These are phyloP conservation scores for Calephelis perditalis DNA, from an alignment of 2,888 invertebrate genomes.

Conservation along the genomic window DNA sequence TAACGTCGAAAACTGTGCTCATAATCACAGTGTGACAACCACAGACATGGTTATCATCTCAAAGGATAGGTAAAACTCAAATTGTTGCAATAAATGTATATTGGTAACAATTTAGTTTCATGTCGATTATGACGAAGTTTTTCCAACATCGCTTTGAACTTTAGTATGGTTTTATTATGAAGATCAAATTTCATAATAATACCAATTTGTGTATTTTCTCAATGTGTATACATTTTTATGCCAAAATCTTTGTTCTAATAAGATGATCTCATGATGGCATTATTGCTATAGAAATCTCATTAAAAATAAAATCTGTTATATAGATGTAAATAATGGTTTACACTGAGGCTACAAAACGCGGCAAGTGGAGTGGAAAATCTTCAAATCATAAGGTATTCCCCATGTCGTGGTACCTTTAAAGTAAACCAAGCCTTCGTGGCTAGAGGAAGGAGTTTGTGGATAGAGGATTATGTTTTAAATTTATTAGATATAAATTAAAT, in stretches of 20 bases:
- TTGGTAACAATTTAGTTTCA: no score
- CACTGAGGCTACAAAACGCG: no score
- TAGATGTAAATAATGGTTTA: conserved; percentile 17
- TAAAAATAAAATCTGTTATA: conserved; percentile 24
- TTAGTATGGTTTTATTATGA: conserved; percentile 7
- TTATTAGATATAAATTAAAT: conserved; percentile 7
- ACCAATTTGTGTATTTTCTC: not conserved
- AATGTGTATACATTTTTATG: conserved; percentile 8
- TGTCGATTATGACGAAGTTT: no score
- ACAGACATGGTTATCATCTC: no score
- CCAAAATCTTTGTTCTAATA: conserved; percentile 19
- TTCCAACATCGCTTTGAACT: not conserved
- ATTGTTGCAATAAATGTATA: no score
- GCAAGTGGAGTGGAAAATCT: no score
- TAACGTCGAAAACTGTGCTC: no score
- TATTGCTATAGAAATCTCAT: conserved; percentile 40
- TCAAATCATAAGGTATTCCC: no score
- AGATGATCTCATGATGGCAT: conserved; percentile 63
- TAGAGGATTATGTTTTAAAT: conserved; percentile 4
- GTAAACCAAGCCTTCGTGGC: not conserved
- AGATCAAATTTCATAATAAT: not conserved
- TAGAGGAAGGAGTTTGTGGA: not conserved
- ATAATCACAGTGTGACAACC: no score
- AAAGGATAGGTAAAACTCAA: no score
- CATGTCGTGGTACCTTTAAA: no score